phyloP scores from a whole-genome alignment of 2,113 vertebrate genomes.

The Psilopsiagon aurifrons region DNA sequence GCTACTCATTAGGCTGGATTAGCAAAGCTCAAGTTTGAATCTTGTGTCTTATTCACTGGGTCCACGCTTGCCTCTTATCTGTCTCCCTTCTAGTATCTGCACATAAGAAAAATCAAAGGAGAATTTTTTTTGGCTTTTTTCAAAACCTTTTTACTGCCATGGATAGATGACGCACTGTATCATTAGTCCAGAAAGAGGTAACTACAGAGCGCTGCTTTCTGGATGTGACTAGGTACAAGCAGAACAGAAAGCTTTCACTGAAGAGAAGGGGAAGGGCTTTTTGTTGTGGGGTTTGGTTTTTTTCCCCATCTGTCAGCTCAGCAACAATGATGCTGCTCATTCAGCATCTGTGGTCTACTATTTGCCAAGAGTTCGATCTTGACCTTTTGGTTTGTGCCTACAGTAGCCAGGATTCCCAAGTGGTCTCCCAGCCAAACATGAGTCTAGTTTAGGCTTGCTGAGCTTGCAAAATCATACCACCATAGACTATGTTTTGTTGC shows the following conservation, averaged over 20 bases:
- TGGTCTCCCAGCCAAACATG: not conserved
- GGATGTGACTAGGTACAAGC: not conserved
- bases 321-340: not conserved
- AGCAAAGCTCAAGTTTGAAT: not conserved
- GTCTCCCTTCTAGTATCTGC: not conserved
- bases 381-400: not conserved
- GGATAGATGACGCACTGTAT: accelerated
- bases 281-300: not conserved
- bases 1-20: not conserved
- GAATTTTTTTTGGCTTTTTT: not conserved
- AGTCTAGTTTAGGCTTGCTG: not conserved
- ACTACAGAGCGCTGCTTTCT: not conserved
- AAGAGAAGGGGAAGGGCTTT: not conserved
- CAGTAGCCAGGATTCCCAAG: not conserved
- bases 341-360: not conserved
- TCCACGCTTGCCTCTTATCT: not conserved
- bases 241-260: not conserved
- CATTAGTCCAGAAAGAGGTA: not conserved
- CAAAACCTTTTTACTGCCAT: not conserved
- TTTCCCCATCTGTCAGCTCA: not conserved
- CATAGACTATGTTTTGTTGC: not conserved
- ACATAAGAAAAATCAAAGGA: not conserved
- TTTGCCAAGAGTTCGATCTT: not conserved
- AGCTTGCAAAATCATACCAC: not conserved
- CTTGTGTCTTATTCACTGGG: not conserved